Evolutionary conservation across 2,113 vertebrate species (phyloP).

Genomic region (Talpa occidentalis): DNA sequence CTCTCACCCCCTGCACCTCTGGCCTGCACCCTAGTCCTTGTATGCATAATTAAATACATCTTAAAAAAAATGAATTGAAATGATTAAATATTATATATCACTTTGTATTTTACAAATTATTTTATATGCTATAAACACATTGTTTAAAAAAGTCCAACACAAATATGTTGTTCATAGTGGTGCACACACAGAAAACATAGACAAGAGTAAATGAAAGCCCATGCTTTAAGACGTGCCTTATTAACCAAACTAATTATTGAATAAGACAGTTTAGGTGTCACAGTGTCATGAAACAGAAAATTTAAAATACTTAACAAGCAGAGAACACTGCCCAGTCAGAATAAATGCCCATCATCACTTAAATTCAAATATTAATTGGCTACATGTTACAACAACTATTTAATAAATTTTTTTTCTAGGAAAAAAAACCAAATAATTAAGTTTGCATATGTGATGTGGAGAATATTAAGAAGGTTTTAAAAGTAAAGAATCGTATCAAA

Average conservation of each 20-base stretch:
- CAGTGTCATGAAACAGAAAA: background rate
- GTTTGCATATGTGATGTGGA: background rate
- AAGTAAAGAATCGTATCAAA: background rate
- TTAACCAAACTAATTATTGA: background rate
- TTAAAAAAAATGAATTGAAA: background rate
- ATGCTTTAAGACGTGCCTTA: background rate
- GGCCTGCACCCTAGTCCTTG: no score
- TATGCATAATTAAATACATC: no score
- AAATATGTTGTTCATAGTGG: background rate
- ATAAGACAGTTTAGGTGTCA: background rate
- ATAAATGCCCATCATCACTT: background rate
- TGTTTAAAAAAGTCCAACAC: no score
- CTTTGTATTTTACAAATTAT: background rate
- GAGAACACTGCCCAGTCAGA: background rate
- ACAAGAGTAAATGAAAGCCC: background rate
- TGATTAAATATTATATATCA: background rate
- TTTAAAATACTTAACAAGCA: background rate
- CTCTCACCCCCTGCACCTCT: no score
- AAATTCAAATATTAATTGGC: background rate
- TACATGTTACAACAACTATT: background rate
- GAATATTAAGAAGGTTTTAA: background rate
- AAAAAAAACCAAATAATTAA: background rate
- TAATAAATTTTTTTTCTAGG: background rate
- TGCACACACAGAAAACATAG: background rate
- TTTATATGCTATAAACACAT: background rate